phyloP scores from a whole-genome alignment of 2,797 vertebrate species.

The Dipus sagitta region DNA sequence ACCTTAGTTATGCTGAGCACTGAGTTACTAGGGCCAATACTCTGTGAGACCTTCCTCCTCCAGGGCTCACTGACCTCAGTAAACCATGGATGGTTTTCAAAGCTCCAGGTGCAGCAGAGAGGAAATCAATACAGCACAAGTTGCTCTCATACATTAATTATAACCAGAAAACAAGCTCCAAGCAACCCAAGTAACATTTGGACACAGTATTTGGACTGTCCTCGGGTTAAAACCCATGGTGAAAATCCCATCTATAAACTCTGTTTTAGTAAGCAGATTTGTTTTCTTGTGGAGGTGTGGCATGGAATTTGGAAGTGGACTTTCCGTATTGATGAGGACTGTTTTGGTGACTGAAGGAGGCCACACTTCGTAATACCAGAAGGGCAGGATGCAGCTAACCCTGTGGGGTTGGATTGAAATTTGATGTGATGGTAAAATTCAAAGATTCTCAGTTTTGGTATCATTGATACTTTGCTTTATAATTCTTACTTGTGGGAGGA shows the following conservation, averaged over 20 bases:
- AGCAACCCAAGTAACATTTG: neutral
- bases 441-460: neutral
- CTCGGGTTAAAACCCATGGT: neutral
- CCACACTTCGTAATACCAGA: neutral
- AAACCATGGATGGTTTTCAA: constrained; percentile 8
- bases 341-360: neutral
- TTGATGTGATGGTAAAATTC: neutral
- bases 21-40: neutral
- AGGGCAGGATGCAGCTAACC: neutral
- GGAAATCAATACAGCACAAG: neutral
- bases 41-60: neutral
- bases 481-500: neutral
- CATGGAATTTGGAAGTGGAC: neutral
- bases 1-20: neutral
- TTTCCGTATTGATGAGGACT: neutral
- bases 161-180: neutral
- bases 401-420: neutral
- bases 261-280: neutral
- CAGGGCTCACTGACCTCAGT: neutral
- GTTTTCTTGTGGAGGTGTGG: neutral
- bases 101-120: neutral
- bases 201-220: neutral
- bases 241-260: neutral
- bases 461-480: neutral
- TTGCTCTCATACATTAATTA: neutral